Evolutionary conservation across 2,113 vertebrate genomes (phyloP).

Genomic region (Corynorhinus townsendii): DNA sequence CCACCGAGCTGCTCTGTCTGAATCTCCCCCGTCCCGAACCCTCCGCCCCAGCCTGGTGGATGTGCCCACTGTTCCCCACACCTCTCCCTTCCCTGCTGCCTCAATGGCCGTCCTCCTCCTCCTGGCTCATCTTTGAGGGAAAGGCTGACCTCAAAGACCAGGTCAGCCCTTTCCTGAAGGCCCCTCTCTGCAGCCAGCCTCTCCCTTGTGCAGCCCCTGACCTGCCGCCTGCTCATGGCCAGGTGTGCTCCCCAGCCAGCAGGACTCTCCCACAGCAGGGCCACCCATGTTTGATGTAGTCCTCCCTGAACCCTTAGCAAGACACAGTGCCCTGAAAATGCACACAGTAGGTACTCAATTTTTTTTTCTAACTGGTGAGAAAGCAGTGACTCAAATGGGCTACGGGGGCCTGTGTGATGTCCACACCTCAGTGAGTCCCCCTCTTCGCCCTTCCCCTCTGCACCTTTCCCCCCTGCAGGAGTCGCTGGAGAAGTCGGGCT

Average conservation of each 20-base stretch:
- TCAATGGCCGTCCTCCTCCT: neutral
- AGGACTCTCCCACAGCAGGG: neutral
- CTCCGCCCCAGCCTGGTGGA: neutral
- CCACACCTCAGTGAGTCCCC: neutral
- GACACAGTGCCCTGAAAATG: neutral
- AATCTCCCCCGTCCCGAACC: neutral
- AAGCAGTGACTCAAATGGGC: neutral
- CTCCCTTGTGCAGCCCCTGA: neutral
- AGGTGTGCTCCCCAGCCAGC: neutral
- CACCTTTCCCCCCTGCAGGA: conserved; percentile 82
- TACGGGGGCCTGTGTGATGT: neutral
- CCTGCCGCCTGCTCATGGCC: neutral
- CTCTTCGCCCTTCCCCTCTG: neutral
- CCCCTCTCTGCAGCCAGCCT: neutral
- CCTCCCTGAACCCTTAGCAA: neutral
- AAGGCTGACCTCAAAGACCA: neutral
- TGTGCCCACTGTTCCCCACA: neutral
- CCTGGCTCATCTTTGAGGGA: neutral
- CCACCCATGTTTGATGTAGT: neutral
- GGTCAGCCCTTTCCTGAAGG: neutral
- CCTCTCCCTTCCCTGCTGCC: neutral
- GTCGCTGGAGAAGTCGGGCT: conserved; percentile 95
- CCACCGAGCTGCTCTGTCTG: neutral
- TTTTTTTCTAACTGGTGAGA: neutral
- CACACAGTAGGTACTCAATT: neutral